Conservation (phyloP, 1,140 invertebrate species). For the Lasioglossum albipes region DNA sequence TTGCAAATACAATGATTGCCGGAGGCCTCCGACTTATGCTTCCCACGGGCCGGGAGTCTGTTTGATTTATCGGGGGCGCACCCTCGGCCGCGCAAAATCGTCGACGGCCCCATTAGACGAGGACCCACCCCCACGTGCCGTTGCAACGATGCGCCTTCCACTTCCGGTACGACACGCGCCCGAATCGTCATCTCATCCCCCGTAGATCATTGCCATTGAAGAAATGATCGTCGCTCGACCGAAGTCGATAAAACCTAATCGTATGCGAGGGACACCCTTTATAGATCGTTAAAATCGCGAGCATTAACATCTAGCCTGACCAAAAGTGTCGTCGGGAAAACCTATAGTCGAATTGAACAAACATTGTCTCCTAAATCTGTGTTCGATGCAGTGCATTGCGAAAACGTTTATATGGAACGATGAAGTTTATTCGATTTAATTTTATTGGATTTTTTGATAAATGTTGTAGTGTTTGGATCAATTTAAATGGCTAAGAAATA, state of each 20-base stretch:
- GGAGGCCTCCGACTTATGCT: conserved; percentile 67
- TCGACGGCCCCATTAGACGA: conserved; percentile 58
- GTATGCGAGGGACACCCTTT: background rate
- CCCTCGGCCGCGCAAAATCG: conserved; percentile 59
- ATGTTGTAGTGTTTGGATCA: too few species aligned
- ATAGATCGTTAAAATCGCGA: background rate
- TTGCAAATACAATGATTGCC: conserved; percentile 69
- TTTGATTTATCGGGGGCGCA: conserved; percentile 67
- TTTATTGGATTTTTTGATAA: too few species aligned
- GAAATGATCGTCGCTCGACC: conserved; percentile 28
- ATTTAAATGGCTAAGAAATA: too few species aligned
- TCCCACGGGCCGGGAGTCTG: conserved; percentile 66
- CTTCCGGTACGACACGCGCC: conserved; percentile 72
- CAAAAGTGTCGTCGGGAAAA: too few species aligned
- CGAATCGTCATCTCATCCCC: conserved; percentile 27
- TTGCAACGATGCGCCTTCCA: conserved; percentile 69
- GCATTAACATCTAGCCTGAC: background rate
- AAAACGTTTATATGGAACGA: too few species aligned
- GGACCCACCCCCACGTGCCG: conserved; percentile 63
- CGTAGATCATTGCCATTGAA: conserved; percentile 5
- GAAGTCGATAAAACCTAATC: background rate
- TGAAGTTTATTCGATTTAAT: too few species aligned
- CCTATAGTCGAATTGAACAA: too few species aligned
- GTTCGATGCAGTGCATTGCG: too few species aligned
- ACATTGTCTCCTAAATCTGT: too few species aligned